Evolutionary conservation across 2,113 vertebrate genomes (phyloP).

Genomic region (Sander lucioperca): DNA sequence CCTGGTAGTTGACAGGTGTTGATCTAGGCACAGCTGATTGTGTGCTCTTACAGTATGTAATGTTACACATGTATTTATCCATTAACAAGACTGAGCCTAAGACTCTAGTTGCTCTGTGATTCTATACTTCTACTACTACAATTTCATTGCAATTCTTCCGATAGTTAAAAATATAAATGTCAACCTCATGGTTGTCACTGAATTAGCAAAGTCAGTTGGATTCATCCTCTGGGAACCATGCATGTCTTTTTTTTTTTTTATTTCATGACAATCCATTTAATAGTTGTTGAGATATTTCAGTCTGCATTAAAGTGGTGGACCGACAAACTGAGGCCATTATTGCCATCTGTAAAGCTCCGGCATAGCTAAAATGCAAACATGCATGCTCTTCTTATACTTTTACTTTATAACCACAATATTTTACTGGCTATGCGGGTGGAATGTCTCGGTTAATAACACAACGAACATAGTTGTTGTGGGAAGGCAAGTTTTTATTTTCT

Average conservation of each 20-base stretch:
- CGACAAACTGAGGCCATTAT: not conserved
- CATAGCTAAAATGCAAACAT: not conserved
- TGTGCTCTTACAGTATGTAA: constrained; percentile 16
- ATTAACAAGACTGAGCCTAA: constrained; percentile 1
- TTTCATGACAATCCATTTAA: not conserved
- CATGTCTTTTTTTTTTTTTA: not conserved
- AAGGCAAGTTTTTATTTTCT: not conserved
- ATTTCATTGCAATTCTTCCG: constrained; percentile 9
- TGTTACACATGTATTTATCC: constrained; percentile 12
- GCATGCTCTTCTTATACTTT: not conserved
- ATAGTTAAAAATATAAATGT: not conserved
- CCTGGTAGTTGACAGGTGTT: constrained; percentile 52
- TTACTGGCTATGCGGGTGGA: no score
- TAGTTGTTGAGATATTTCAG: not conserved
- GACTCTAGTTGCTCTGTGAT: not conserved
- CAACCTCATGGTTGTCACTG: not conserved
- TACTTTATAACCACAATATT: not conserved
- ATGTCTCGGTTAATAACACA: not conserved
- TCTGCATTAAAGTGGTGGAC: not conserved
- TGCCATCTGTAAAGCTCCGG: not conserved
- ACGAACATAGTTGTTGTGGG: not conserved
- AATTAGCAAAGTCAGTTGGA: not conserved
- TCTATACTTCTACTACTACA: not conserved
- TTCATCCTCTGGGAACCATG: not conserved
- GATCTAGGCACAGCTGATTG: not conserved